phyloP scores from a whole-genome alignment of 2,888 invertebrate species.

The Pemphredon lugubris region DNA sequence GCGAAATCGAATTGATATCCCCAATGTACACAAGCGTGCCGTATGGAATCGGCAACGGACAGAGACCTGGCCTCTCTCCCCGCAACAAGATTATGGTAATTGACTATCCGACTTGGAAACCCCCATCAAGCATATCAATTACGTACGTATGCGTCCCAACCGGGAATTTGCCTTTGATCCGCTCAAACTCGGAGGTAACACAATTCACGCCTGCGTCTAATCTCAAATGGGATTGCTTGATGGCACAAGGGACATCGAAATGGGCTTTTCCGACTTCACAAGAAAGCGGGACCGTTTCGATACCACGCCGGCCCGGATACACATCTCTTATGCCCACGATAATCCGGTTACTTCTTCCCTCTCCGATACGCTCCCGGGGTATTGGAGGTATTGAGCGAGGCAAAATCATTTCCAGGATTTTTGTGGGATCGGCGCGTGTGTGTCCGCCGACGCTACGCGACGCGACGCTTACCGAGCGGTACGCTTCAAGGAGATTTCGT shows the following conservation, averaged over 20 bases:
- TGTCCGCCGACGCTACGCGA: background rate
- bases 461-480: too few relatives aligned
- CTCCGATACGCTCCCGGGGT: slow-evolving; percentile 12
- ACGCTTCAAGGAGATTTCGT: background rate
- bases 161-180: slow-evolving; percentile 79
- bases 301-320: slow-evolving; percentile 35
- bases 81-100: slow-evolving; percentile 80
- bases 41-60: slow-evolving; percentile 65
- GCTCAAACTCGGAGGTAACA: slow-evolving; percentile 76
- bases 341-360: slow-evolving; percentile 59
- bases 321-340: slow-evolving; percentile 55
- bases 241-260: slow-evolving; percentile 71
- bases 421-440: background rate
- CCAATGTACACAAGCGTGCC: slow-evolving; percentile 63
- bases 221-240: slow-evolving; percentile 75
- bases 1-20: slow-evolving; percentile 68
- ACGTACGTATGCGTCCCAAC: slow-evolving; percentile 77
- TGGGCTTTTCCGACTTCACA: slow-evolving; percentile 69
- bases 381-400: slow-evolving; percentile 11
- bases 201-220: slow-evolving; percentile 77
- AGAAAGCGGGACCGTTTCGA: slow-evolving; percentile 58
- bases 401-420: slow-evolving; percentile 56
- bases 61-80: slow-evolving; percentile 50
- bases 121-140: slow-evolving; percentile 79
- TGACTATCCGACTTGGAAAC: slow-evolving; percentile 79